These are phyloP conservation scores for Oryctes rhinoceros DNA, from an alignment of 1,140 invertebrate species.

Conservation along the genomic window DNA sequence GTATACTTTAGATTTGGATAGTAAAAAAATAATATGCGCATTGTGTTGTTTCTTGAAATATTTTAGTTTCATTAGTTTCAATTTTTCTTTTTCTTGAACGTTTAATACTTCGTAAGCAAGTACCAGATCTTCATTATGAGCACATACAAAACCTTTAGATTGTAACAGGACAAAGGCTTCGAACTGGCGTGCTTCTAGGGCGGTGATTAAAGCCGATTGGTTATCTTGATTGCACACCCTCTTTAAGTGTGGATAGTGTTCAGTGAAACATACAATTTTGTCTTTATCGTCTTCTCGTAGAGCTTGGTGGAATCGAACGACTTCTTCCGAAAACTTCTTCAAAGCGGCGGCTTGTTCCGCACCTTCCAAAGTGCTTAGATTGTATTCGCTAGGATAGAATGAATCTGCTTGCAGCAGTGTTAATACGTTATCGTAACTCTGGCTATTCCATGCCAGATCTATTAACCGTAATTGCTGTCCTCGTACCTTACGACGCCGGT, in stretches of 20 bases:
- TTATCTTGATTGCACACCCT: background rate
- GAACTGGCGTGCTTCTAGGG: background rate
- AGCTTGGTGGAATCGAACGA: background rate
- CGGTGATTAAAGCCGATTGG: background rate
- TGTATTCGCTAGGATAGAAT: background rate
- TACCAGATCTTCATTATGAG: background rate
- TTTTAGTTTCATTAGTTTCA: background rate
- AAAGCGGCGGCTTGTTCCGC: background rate
- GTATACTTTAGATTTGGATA: background rate
- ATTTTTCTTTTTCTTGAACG: background rate
- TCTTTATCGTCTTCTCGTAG: background rate
- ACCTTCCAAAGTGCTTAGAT: background rate
- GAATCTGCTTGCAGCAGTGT: background rate
- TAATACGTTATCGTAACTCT: background rate
- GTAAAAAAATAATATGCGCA: background rate
- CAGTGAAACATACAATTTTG: background rate
- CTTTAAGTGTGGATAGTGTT: background rate
- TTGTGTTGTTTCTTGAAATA: background rate
- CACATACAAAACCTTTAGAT: background rate
- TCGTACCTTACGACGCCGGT: background rate
- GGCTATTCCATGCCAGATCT: background rate
- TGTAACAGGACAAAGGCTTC: background rate
- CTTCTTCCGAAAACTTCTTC: background rate
- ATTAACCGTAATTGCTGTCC: background rate
- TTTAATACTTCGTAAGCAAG: background rate